Evolutionary conservation across 2,888 invertebrate genomes (phyloP).

Genomic region (Agonopterix subpropinquella): DNA sequence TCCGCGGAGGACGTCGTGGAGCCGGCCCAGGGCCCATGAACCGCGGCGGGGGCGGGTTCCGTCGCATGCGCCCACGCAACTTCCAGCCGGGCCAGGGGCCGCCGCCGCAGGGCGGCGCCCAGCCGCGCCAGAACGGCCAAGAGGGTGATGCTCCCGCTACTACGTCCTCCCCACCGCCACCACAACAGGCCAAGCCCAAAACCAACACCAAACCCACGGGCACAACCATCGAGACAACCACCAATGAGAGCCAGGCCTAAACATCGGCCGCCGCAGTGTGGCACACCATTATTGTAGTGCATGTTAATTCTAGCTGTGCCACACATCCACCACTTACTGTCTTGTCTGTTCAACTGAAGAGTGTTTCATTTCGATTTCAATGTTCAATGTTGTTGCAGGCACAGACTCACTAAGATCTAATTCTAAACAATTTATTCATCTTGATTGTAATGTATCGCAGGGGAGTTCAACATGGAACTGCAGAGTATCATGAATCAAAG

Average conservation of each 20-base stretch:
- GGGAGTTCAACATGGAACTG: conserved; percentile 50
- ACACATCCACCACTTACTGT: conserved; percentile 43
- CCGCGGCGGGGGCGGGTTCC: conserved; percentile 46
- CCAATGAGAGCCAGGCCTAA: conserved; percentile 73
- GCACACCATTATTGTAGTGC: conserved; percentile 49
- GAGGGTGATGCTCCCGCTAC: conserved; percentile 44
- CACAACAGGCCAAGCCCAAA: conserved; percentile 50
- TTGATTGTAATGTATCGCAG: conserved; percentile 30
- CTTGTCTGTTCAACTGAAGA: conserved; percentile 52
- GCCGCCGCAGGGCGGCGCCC: conserved; percentile 13
- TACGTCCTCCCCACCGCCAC: conserved; percentile 33
- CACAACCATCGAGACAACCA: conserved; percentile 61
- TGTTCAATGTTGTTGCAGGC: conserved; percentile 40
- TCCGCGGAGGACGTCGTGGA: conserved; percentile 80
- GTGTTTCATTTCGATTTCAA: conserved; percentile 34
- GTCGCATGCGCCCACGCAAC: conserved; percentile 57
- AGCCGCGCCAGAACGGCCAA: conserved; percentile 44
- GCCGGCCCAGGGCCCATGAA: conserved; percentile 59
- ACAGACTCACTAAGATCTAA: conserved; percentile 29
- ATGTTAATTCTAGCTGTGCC: conserved; percentile 51
- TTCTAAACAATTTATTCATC: conserved; percentile 22
- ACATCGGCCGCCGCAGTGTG: conserved; percentile 31
- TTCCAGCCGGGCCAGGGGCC: conserved; percentile 35
- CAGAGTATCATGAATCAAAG: conserved; percentile 64
- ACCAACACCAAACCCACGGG: conserved; percentile 45